Base-by-base conservation (phyloP, 2,113 vertebrate species). In the Rhinogobius similis region DNA sequence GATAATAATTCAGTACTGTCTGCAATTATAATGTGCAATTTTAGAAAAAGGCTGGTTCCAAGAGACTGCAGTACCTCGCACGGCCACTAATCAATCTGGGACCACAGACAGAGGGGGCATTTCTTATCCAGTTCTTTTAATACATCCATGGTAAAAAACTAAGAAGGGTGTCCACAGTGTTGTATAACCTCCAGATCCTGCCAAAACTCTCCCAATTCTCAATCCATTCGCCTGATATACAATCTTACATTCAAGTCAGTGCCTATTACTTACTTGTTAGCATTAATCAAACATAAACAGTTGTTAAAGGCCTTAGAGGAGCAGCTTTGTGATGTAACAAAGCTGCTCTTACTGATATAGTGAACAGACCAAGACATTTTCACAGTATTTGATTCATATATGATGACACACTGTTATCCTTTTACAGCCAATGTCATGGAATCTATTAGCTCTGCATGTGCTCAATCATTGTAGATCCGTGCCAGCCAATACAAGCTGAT, bases 261-360 rank as follows among this genome's bases (percentile, higher is more conserved):
- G n/a, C 73, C 62, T 78, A 70, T 78, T 86, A 67, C 68, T 62
- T 85, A n/a, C 86, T 74, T 82, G 81, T 88, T 83, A 79, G 67
- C 44, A 0, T 68, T 84, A 81, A 90, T 90, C 77, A 86, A 88
- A 88, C 77, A 68, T 43, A 62, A 77, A 80, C 70, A 85, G 56
- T 82, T 82, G 53, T 67, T 82, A 84, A 88, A 85, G 77, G 83
- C 75, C 81, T 77, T 76, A 41, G 58, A 83, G 81, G 88, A 77
- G 50, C 62, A 82, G 66, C 68, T 75, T 76, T 77, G 53, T 70
- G 73, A 85, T 88, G 83, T 70, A 52, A 12, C 79, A 75, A 79
- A 77, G 56, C 32, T 4, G 26, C 46, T 74, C 80, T 68, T 83
- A 65, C 69, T 70, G 44, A n/a, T 26, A 36, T 64, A 50, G 66